Conservation (phyloP, 1,140 invertebrate genomes). For the Pseudobourletiella spinata region DNA sequence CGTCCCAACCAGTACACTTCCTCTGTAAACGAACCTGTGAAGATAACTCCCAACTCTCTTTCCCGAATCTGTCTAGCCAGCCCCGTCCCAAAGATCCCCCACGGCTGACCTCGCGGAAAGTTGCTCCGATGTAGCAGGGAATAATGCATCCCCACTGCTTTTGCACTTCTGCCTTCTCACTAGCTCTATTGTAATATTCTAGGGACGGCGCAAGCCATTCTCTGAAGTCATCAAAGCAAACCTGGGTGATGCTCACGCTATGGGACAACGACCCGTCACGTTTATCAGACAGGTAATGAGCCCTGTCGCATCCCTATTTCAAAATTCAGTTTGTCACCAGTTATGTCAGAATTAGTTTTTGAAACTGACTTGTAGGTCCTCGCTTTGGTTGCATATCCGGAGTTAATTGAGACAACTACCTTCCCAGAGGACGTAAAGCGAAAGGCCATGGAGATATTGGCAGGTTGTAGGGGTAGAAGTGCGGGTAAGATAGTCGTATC, state of each 20-base stretch:
- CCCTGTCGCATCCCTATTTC: too few relatives aligned
- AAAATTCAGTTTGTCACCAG: too few relatives aligned
- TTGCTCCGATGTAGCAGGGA: background rate
- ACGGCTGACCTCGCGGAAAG: too few relatives aligned
- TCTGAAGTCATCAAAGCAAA: conserved; percentile 91
- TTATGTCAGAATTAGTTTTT: background rate
- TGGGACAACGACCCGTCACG: conserved; percentile 91
- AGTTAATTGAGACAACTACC: conserved; percentile 58
- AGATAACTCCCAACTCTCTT: too few relatives aligned
- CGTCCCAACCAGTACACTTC: too few relatives aligned
- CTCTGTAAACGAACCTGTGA: too few relatives aligned
- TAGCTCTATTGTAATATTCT: background rate
- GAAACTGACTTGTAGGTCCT: conserved; percentile 63
- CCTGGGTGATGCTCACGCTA: conserved; percentile 97
- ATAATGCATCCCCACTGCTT: background rate
- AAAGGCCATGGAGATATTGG: conserved; percentile 62
- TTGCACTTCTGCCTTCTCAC: background rate
- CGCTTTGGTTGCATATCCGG: conserved; percentile 64
- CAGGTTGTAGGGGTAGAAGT: conserved; percentile 69
- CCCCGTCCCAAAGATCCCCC: too few relatives aligned
- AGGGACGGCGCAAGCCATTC: conserved; percentile 81
- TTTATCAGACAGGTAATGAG: conserved; percentile 57
- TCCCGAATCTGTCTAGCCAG: too few relatives aligned
- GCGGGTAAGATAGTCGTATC: too few relatives aligned
- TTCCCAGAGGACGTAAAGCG: conserved; percentile 80